Percentiles rank a stretch among this genome's conserved stretches.
These are phyloP conservation scores for Proterorhinus semilunaris DNA, from an alignment of 2,113 vertebrate genomes.

Conservation along the genomic window DNA sequence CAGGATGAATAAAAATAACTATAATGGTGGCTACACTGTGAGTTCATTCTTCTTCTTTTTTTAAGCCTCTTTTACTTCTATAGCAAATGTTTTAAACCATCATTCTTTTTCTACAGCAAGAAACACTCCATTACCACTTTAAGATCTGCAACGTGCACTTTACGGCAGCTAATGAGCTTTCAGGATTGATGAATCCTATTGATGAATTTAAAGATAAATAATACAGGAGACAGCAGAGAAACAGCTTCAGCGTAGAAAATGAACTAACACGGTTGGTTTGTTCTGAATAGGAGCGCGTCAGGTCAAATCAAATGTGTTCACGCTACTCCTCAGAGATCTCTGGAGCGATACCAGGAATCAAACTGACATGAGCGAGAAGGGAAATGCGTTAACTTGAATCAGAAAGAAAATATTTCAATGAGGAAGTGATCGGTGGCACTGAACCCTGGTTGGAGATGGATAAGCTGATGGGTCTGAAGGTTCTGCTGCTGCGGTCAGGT, in stretches of 20 bases:
- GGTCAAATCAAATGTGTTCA: constrained; percentile 15
- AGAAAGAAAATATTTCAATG: not conserved
- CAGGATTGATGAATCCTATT: constrained; percentile 42
- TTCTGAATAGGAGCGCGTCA: constrained; percentile 1
- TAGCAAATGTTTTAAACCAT: too few relatives aligned
- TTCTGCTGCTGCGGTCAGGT: not conserved
- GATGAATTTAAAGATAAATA: constrained; percentile 64
- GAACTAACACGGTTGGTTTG: constrained; percentile 14
- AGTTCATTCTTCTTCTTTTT: too few relatives aligned
- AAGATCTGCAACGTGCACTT: constrained; percentile 29
- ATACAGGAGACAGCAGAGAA: constrained; percentile 22
- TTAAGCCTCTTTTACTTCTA: too few relatives aligned
- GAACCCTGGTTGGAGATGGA: not conserved
- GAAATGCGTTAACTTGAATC: not conserved
- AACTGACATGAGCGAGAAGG: not conserved
- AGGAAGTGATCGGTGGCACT: not conserved
- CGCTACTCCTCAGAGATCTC: not conserved
- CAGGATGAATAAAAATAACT: too few relatives aligned
- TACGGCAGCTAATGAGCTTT: constrained; percentile 53
- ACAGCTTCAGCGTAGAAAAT: constrained; percentile 34
- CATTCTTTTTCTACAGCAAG: not conserved
- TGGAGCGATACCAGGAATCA: not conserved
- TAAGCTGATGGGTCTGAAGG: not conserved
- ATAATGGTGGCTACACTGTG: too few relatives aligned
- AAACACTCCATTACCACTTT: constrained; percentile 27